These are phyloP conservation scores for Drosophila ogumai DNA, from an alignment of 1,140 invertebrate genomes.

Conservation along the genomic window DNA sequence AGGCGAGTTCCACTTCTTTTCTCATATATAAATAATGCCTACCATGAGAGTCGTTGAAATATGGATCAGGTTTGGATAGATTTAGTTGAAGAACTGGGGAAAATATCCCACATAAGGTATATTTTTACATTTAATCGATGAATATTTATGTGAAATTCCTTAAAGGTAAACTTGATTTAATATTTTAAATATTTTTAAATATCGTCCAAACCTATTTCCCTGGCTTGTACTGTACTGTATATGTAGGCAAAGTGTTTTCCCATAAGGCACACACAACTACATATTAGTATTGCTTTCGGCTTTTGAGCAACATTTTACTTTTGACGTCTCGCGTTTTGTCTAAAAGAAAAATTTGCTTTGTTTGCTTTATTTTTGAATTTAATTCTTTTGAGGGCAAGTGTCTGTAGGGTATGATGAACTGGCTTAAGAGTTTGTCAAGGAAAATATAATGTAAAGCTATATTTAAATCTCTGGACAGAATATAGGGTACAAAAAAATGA, in stretches of 20 bases:
- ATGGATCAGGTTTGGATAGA: background rate
- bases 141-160: background rate
- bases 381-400: conserved; percentile 8
- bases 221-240: conserved; percentile 3
- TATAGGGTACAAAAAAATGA: no score
- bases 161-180: background rate
- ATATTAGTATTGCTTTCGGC: conserved; percentile 57
- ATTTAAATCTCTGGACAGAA: no score
- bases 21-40: conserved; percentile 3
- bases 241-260: conserved; percentile 15
- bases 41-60: conserved; percentile 2
- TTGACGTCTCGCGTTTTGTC: conserved; percentile 65
- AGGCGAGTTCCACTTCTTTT: conserved; percentile 31
- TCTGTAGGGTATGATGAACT: conserved; percentile 14
- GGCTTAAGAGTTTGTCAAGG: no score
- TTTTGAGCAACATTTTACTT: conserved; percentile 50
- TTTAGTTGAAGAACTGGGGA: background rate
- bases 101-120: background rate
- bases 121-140: background rate
- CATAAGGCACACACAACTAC: conserved; percentile 22
- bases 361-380: conserved; percentile 25
- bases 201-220: background rate
- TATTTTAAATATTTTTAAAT: background rate
- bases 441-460: no score
- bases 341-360: conserved; percentile 33